Conservation (phyloP, 2,888 invertebrate genomes). For the Brenthis daphne region DNA sequence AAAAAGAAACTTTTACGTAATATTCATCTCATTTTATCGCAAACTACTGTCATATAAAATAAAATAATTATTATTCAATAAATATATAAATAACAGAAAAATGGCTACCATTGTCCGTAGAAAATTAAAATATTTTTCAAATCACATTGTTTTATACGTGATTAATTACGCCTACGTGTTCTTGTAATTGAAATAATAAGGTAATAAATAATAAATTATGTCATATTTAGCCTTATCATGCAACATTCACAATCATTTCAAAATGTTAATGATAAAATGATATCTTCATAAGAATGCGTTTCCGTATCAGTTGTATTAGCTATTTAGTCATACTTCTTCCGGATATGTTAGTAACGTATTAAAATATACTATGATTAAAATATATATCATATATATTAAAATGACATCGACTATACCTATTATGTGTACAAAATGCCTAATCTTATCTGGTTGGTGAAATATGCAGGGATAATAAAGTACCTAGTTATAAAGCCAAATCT, state of each 20-base stretch:
- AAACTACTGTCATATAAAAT: too few relatives aligned
- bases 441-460: too few relatives aligned
- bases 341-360: conserved; percentile 7
- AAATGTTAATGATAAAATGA: conserved; percentile 26
- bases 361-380: too few relatives aligned
- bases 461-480: too few relatives aligned
- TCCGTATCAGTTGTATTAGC: conserved; percentile 24
- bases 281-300: conserved; percentile 25
- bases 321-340: conserved; percentile 27
- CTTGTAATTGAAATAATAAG: conserved; percentile 12
- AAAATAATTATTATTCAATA: too few relatives aligned
- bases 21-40: neutral
- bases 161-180: conserved; percentile 33
- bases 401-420: too few relatives aligned
- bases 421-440: too few relatives aligned
- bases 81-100: neutral
- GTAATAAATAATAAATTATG: neutral
- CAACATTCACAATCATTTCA: conserved; percentile 26
- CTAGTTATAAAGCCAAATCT: too few relatives aligned
- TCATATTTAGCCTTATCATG: conserved; percentile 26
- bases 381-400: too few relatives aligned
- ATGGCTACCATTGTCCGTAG: neutral
- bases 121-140: neutral
- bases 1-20: neutral
- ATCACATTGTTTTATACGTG: conserved; percentile 19